Evolutionary conservation across 2,888 invertebrate species (phyloP), one percentile per base, ranked within the genome.

Genomic region (Dyspetes luteomarginatus): DNA sequence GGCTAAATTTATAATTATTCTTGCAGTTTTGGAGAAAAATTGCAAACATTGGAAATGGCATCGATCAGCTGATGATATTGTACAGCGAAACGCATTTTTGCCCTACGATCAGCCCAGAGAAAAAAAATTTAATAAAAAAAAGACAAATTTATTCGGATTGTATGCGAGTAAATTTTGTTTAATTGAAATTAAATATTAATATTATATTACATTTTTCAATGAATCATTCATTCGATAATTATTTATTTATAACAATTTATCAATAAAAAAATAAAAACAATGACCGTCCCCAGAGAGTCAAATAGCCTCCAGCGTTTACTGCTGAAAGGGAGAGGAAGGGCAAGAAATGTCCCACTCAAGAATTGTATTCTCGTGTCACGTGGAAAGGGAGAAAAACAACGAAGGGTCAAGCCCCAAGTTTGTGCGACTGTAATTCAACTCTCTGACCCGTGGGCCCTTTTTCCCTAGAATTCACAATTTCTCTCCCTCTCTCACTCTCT

Each of bases 381-480:
- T 36, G 5, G 19, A 67, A 58, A 26, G 45, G 58, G 30, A 41
- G 17, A 30, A 52, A 60, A 73, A 30, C 45, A 36, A 15, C n/a
- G 55, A 67, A 55, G 67, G 24, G 58, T 73, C 73, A 48, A 56
- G 36, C 19, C 28, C 30, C 43, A 62, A 62, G 45, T 62, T 41
- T 67, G 28, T 50, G 62, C 52, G 43, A 73, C 62, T 60, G 50
- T 62, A 60, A 78, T 78, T 58, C 41, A 30, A 67, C 52, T 43
- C 30, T 26, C n/a, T 52, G 73, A 72, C 68, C 73, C 67, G 30
- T 78, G 62, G 36, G 52, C 22, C n/a, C n/a, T n/a, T 67, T 52
- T 73, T 55, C 60, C 43, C 24, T 26, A 48, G 30, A 68, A 64
- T 69, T 65, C 43, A 50, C 60, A 60, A 50, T 52, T 24, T 41